phyloP scores from a whole-genome alignment of 2,888 invertebrate species.

The Andricus quercusramuli region DNA sequence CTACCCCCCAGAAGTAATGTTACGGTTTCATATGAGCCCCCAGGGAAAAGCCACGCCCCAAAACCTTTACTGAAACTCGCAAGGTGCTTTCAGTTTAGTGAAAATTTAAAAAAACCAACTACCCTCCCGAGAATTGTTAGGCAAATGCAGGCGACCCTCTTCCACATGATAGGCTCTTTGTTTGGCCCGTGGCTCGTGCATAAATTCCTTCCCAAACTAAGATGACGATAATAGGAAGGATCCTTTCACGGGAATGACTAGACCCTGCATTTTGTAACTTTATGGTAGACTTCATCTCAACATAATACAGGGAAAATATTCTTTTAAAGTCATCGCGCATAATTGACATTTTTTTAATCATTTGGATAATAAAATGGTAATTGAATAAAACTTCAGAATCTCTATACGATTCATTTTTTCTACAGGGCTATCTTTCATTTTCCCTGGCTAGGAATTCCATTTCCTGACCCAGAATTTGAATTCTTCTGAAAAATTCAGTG shows the following conservation, averaged over 20 bases:
- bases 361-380: too few relatives aligned
- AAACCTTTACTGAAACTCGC: conserved; percentile 10
- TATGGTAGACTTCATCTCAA: background rate
- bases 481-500: too few relatives aligned
- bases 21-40: conserved; percentile 22
- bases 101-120: conserved; percentile 29
- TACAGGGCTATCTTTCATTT: too few relatives aligned
- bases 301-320: background rate
- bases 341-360: background rate
- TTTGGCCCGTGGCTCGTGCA: conserved; percentile 22
- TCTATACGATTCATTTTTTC: too few relatives aligned
- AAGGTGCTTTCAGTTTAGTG: conserved; percentile 39
- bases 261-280: background rate
- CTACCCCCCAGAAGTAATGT: conserved; percentile 45
- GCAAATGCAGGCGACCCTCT: conserved; percentile 17
- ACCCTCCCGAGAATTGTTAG: conserved; percentile 23
- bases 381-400: too few relatives aligned
- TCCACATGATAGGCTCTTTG: conserved; percentile 16
- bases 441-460: too few relatives aligned
- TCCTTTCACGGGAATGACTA: conserved; percentile 22
- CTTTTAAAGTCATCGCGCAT: background rate
- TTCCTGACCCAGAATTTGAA: too few relatives aligned
- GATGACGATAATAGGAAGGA: conserved; percentile 12
- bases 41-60: conserved; percentile 20
- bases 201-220: conserved; percentile 16